Conservation (phyloP, 2,113 vertebrate species). For the Triplophysa rosa region DNA sequence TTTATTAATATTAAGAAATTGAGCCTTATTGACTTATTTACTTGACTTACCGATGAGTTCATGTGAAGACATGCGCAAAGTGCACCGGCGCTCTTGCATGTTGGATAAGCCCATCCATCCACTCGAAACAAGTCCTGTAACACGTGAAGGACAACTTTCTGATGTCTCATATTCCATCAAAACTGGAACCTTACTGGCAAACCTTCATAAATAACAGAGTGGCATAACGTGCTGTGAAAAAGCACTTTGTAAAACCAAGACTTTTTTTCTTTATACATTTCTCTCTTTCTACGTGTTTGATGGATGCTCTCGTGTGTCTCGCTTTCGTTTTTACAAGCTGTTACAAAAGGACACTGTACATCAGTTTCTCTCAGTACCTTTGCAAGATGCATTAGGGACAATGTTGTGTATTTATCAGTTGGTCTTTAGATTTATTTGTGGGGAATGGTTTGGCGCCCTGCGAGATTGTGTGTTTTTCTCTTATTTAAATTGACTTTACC, state of each 20-base stretch:
- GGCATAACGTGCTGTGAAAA: constrained; percentile 25
- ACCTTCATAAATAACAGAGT: constrained; percentile 6
- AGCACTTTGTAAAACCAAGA: constrained; percentile 26
- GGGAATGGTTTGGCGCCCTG: background rate
- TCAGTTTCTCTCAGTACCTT: constrained; percentile 3
- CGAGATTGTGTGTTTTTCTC: constrained; percentile 29
- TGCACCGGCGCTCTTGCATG: background rate
- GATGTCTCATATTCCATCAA: background rate
- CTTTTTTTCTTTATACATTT: background rate
- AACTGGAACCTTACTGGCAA: background rate
- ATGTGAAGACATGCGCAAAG: background rate
- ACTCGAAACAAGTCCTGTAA: background rate
- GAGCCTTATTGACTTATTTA: too few relatives aligned
- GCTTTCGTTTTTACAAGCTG: constrained; percentile 15
- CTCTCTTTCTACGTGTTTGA: background rate
- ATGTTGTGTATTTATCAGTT: constrained; percentile 4
- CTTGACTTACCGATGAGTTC: background rate
- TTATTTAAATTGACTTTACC: constrained; percentile 44
- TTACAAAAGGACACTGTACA: background rate
- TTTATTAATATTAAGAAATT: too few relatives aligned
- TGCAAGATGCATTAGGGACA: constrained; percentile 24
- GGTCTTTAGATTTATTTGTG: constrained; percentile 38
- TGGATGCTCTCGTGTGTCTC: constrained; percentile 9
- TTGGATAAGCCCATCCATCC: background rate
- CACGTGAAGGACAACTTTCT: background rate